These are phyloP conservation scores for Bombyx mandarina DNA, from an alignment of 1,140 invertebrate species.

Conservation along the genomic window DNA sequence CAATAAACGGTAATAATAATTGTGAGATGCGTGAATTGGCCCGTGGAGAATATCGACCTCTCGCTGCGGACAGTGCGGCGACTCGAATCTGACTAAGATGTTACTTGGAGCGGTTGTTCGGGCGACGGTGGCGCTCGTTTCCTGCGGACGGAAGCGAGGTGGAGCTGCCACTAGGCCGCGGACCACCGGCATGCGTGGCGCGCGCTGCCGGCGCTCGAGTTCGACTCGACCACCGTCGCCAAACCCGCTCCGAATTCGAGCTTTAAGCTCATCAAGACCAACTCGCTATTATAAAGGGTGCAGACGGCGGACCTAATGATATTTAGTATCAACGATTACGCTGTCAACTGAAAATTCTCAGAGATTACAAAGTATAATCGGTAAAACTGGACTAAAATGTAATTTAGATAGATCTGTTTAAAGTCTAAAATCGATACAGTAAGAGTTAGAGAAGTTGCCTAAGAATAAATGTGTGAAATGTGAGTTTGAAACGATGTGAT, in stretches of 20 bases:
- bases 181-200: slow-evolving; percentile 47
- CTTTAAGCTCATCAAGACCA: slow-evolving; percentile 27
- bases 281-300: neutral
- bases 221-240: slow-evolving; percentile 55
- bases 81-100: slow-evolving; percentile 77
- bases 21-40: slow-evolving; percentile 78
- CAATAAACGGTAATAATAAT: slow-evolving; percentile 82
- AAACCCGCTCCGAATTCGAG: slow-evolving; percentile 64
- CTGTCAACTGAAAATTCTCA: slow-evolving; percentile 38
- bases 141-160: slow-evolving; percentile 63
- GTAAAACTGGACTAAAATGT: slow-evolving; percentile 30
- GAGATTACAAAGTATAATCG: slow-evolving; percentile 18
- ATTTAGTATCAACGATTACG: neutral
- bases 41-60: slow-evolving; percentile 67
- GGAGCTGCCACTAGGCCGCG: slow-evolving; percentile 62
- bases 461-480: slow-evolving; percentile 23
- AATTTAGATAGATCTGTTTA: slow-evolving; percentile 25
- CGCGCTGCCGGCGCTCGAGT: slow-evolving; percentile 41
- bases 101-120: slow-evolving; percentile 73
- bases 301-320: neutral
- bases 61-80: slow-evolving; percentile 70
- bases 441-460: slow-evolving; percentile 17
- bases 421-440: slow-evolving; percentile 20
- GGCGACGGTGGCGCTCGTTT: slow-evolving; percentile 70
- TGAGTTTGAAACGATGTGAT: slow-evolving; percentile 25